Base-by-base conservation (phyloP, 2,113 vertebrate species). In the Ophthalmolycus amberensis region DNA sequence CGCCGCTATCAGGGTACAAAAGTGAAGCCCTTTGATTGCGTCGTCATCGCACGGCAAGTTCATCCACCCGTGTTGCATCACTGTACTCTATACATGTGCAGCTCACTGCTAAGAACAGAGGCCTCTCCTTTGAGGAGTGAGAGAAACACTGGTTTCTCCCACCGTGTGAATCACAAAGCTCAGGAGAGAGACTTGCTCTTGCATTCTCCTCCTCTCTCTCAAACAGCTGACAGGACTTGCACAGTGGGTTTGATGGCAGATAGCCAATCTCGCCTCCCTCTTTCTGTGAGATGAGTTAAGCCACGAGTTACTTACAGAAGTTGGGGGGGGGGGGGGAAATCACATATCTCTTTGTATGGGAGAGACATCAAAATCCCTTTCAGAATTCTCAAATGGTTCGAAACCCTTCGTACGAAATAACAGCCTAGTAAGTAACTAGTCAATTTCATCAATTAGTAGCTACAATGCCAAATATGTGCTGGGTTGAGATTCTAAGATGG, bases 11-110 rank as follows among this genome's bases (percentile, higher is more conserved):
- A 69, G 50, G 72, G 74, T 38, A 52, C 73, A 75, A 56, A 78
- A 75, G 77, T 70, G 75, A 82, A 72, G 82, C 66, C 71, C 60
- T 80, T 75, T 85, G 87, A 90, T 83, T 86, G 89, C 74, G 6
- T 54, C 22, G 82, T 88, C 85, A 88, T 86, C 42, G 58, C 63
- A 52, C 69, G 34, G 87, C 68, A 20, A 46, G 69, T 85, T 92
- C 86, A 87, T 91, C 89, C 86, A 29, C 68, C 83, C 52, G 48
- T 50, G 82, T 91, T 92, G 91, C 86, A 73, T 90, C 91, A 90
- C 73, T 52, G 6, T 6, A 9, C 72, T 86, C 87, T 88, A 90
- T 85, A 87, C 85, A 82, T 76, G 76, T 74, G 44, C 75, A 3
- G 48, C 48, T 79, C 59, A 4, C 44, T 69, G 78, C 75, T 73